Percentiles rank a stretch among this genome's conserved stretches.
Evolutionary conservation across 2,888 invertebrate genomes (phyloP).

Genomic region (Falcaria lacertinaria): DNA sequence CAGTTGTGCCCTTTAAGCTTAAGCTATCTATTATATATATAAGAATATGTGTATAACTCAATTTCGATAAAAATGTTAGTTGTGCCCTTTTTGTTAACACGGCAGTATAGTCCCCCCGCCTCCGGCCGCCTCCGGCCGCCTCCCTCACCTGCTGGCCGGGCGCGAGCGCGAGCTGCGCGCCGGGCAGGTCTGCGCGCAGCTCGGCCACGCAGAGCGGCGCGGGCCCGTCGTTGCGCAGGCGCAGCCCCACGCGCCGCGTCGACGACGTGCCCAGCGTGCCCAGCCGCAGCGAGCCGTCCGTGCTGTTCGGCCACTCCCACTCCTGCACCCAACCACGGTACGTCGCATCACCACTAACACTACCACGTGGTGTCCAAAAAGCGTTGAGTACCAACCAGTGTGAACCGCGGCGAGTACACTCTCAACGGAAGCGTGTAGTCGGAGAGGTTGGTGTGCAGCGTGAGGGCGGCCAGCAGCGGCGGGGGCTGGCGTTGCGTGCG

Average conservation of each 20-base stretch:
- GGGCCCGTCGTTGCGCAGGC: conserved; percentile 49
- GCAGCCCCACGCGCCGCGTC: conserved; percentile 82
- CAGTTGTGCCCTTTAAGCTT: too few relatives aligned
- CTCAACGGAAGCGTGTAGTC: conserved; percentile 65
- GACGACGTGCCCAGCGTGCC: conserved; percentile 83
- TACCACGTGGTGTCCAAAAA: too few relatives aligned
- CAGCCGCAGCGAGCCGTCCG: conserved; percentile 71
- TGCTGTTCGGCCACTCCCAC: conserved; percentile 53
- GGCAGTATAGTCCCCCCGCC: conserved; percentile 4
- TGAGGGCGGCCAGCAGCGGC: conserved; percentile 23
- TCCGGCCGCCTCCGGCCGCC: conserved; percentile 15
- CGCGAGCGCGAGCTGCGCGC: conserved; percentile 21
- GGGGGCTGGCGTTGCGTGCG: conserved; percentile 16
- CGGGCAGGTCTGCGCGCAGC: conserved; percentile 29
- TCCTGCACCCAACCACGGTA: conserved; percentile 29
- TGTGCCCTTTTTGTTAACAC: too few relatives aligned
- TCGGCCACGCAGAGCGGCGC: conserved; percentile 38
- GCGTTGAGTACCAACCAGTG: conserved; percentile 51
- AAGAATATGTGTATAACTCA: too few relatives aligned
- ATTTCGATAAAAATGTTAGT: too few relatives aligned
- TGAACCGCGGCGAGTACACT: conserved; percentile 63
- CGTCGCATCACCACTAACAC: too few relatives aligned
- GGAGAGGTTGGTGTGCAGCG: conserved; percentile 71
- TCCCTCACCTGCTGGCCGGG: conserved; percentile 17
- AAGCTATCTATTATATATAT: too few relatives aligned